Evolutionary conservation across 2,888 invertebrate species (phyloP).

Genomic region (Lasioglossum marginatum): DNA sequence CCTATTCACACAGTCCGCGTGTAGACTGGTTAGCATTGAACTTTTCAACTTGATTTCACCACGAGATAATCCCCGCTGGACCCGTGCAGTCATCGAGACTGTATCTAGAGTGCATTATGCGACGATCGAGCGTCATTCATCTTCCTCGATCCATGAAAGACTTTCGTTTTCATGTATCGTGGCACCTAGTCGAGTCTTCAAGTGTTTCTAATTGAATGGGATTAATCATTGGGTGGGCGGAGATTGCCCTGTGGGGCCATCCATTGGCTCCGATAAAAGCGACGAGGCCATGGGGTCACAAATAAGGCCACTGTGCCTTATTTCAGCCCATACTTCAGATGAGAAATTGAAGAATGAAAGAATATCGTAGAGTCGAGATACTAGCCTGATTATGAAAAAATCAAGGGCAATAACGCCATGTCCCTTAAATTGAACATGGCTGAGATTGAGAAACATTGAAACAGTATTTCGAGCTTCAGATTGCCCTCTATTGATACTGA

Average conservation of each 20-base stretch:
- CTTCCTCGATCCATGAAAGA: not conserved
- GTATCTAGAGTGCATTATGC: not conserved
- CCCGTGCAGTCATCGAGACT: slow-evolving; percentile 1
- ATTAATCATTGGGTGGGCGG: not conserved
- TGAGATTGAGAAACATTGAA: no score
- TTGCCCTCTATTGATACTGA: not conserved
- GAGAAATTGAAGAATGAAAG: not conserved
- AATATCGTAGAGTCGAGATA: no score
- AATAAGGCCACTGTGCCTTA: not conserved
- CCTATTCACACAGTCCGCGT: slow-evolving; percentile 18
- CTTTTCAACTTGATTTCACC: slow-evolving; percentile 73
- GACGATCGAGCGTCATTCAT: not conserved
- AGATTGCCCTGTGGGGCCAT: not conserved
- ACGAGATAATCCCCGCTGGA: slow-evolving; percentile 38
- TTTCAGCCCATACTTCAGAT: not conserved
- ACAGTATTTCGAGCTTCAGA: not conserved
- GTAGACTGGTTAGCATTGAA: slow-evolving; percentile 70
- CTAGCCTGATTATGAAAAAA: not conserved
- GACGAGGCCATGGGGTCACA: not conserved
- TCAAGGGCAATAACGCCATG: not conserved
- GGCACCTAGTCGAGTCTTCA: not conserved
- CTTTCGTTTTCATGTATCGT: not conserved
- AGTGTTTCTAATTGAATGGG: not conserved
- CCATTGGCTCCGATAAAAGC: not conserved
- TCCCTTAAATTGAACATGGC: no score